These are phyloP conservation scores for Platyura marginata DNA, from an alignment of 1,140 invertebrate genomes.

Conservation along the genomic window DNA sequence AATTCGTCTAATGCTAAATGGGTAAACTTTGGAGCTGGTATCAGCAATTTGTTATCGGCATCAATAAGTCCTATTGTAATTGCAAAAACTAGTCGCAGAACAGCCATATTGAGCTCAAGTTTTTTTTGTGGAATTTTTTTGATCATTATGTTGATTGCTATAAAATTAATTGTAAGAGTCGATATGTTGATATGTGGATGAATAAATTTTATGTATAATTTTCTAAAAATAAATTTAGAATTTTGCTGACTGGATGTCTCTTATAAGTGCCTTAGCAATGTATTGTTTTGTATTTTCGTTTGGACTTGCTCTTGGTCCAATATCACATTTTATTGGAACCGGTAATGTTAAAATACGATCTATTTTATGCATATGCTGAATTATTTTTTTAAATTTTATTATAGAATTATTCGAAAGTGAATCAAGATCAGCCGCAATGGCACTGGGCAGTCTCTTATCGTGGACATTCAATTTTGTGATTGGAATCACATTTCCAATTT, in stretches of 20 bases:
- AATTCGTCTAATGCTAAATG: slow-evolving; percentile 29
- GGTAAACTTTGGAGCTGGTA: slow-evolving; percentile 41
- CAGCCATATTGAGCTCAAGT: slow-evolving; percentile 30
- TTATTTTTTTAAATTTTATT: not conserved
- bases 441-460: slow-evolving; percentile 71
- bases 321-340: slow-evolving; percentile 76
- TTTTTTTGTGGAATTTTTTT: slow-evolving; percentile 26
- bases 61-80: slow-evolving; percentile 32
- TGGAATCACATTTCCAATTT: slow-evolving; percentile 55
- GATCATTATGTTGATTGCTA: slow-evolving; percentile 27
- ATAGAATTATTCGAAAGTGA: slow-evolving; percentile 71
- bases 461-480: slow-evolving; percentile 84
- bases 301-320: slow-evolving; percentile 66
- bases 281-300: slow-evolving; percentile 64
- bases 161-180: slow-evolving; percentile 22
- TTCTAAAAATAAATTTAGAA: slow-evolving; percentile 14
- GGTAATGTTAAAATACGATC: slow-evolving; percentile 28
- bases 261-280: slow-evolving; percentile 49
- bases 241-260: slow-evolving; percentile 53
- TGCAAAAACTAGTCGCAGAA: slow-evolving; percentile 29
- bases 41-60: slow-evolving; percentile 42
- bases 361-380: not conserved
- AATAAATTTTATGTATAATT: too few relatives aligned
- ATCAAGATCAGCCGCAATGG: slow-evolving; percentile 67
- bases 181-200: too few relatives aligned